These are phyloP conservation scores for Drosophila engyochracea DNA, from an alignment of 2,888 invertebrate species.

Conservation along the genomic window DNA sequence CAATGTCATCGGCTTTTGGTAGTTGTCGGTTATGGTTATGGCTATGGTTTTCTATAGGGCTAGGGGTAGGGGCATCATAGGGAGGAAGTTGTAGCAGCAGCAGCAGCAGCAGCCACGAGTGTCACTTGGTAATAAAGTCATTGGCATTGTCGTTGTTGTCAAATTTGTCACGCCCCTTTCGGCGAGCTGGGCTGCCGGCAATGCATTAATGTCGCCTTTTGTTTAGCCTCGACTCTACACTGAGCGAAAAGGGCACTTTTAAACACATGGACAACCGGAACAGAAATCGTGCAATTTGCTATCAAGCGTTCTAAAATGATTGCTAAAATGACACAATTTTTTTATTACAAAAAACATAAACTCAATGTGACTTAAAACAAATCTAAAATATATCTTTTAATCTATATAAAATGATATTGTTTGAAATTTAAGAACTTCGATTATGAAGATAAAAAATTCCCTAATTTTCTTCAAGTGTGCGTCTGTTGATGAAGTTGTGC, in stretches of 20 bases:
- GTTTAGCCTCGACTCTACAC: constrained; percentile 44
- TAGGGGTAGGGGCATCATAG: constrained; percentile 16
- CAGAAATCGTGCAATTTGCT: not conserved
- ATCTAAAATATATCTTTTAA: not conserved
- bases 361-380: not conserved
- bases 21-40: constrained; percentile 30
- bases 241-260: not conserved
- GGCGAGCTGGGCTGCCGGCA: constrained; percentile 66
- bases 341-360: not conserved
- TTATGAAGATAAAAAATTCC: not conserved
- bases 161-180: constrained; percentile 83
- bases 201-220: constrained; percentile 78
- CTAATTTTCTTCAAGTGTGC: constrained; percentile 7
- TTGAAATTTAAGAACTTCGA: too few species aligned
- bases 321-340: fast-evolving
- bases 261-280: not conserved
- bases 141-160: constrained; percentile 67
- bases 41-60: constrained; percentile 22
- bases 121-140: constrained; percentile 81
- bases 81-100: constrained; percentile 29
- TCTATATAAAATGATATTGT: not conserved
- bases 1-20: constrained; percentile 48
- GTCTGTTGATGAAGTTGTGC: constrained; percentile 73
- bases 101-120: constrained; percentile 44
- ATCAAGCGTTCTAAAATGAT: fast-evolving